A percentile compares a stretch with the other conserved stretches of the same genome.
Conservation (phyloP, 2,888 invertebrate genomes). For the Eustalomyia histrio region DNA sequence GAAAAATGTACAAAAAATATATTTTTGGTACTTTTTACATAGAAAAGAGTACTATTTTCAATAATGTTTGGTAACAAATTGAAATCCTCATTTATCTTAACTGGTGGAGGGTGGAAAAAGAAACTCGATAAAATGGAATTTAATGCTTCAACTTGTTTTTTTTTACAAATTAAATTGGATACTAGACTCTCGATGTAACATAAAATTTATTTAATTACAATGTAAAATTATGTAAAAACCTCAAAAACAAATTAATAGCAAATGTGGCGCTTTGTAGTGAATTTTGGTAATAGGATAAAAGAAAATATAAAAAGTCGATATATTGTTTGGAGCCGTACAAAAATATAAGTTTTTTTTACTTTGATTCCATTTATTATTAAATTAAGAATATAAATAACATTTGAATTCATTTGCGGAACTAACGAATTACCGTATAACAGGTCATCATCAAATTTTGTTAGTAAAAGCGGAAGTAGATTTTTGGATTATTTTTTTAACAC, state of each 20-base stretch:
- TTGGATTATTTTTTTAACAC: conserved; percentile 35
- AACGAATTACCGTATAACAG: conserved; percentile 75
- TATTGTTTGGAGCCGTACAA: neutral
- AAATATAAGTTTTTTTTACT: neutral
- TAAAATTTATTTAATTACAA: neutral
- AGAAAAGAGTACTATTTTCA: too few relatives aligned
- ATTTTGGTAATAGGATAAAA: conserved; percentile 34
- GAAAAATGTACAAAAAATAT: too few relatives aligned
- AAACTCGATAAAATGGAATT: too few relatives aligned
- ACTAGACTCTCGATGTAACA: too few relatives aligned
- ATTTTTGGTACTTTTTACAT: too few relatives aligned
- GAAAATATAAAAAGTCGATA: neutral
- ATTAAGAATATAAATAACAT: conserved; percentile 16
- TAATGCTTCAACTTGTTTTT: too few relatives aligned
- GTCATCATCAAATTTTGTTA: conserved; percentile 69
- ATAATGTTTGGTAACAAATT: too few relatives aligned
- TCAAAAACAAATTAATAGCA: conserved; percentile 15
- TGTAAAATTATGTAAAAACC: neutral
- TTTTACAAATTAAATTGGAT: too few relatives aligned
- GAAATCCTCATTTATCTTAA: too few relatives aligned
- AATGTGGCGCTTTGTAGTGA: conserved; percentile 42
- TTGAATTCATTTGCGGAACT: conserved; percentile 73
- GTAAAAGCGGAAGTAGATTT: conserved; percentile 74
- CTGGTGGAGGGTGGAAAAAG: too few relatives aligned
- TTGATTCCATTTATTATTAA: neutral